Conservation (phyloP, 2,113 vertebrate species). For the Delphinus delphis region DNA sequence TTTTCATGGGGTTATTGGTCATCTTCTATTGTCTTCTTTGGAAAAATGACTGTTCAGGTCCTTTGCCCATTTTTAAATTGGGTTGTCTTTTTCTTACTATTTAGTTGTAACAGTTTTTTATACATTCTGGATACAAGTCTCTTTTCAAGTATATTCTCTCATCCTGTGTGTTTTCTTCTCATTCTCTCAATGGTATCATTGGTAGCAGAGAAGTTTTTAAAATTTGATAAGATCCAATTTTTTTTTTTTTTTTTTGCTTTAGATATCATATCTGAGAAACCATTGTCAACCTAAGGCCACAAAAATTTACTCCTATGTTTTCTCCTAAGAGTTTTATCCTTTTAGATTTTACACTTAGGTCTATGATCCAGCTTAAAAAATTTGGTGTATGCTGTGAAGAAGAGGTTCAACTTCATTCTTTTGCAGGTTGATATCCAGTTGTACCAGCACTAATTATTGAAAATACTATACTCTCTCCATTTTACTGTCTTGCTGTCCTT, state of each 20-base stretch:
- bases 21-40: too few relatives aligned
- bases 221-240: not conserved
- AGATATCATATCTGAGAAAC: not conserved
- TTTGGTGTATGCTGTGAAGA: not conserved
- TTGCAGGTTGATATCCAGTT: too few relatives aligned
- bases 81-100: too few relatives aligned
- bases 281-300: not conserved
- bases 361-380: not conserved
- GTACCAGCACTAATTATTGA: too few relatives aligned
- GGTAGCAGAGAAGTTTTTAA: not conserved
- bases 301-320: not conserved
- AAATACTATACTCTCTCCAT: too few relatives aligned
- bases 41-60: too few relatives aligned
- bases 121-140: not conserved
- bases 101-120: not conserved
- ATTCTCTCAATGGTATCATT: not conserved
- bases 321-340: not conserved
- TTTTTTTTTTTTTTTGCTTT: not conserved
- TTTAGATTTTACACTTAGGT: not conserved
- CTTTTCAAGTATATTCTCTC: not conserved
- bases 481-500: too few relatives aligned
- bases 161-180: not conserved
- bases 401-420: not conserved
- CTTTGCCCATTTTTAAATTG: too few relatives aligned
- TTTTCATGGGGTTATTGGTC: too few relatives aligned